Percentiles rank a stretch among this genome's conserved stretches.
Evolutionary conservation across 2,797 vertebrate species (phyloP).

Genomic region (Gambelia wislizenii): DNA sequence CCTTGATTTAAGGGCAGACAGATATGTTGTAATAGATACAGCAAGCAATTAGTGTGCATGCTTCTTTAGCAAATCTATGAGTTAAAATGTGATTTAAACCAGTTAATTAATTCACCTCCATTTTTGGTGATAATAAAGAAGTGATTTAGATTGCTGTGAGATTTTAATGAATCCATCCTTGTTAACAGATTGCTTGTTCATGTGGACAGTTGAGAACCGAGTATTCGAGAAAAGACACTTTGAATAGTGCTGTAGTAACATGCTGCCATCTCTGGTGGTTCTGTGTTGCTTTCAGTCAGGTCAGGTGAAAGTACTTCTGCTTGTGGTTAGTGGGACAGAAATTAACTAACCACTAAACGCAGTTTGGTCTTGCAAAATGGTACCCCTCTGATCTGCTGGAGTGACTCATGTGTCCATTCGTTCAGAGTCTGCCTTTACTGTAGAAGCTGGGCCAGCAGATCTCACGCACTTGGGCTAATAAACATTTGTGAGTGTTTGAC

Average conservation of each 20-base stretch:
- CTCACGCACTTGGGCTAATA: conserved; percentile 15
- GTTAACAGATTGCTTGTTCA: conserved; percentile 29
- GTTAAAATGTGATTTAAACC: neutral
- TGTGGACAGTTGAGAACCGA: conserved; percentile 47
- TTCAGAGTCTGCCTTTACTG: neutral
- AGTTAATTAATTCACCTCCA: neutral
- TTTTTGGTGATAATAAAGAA: neutral
- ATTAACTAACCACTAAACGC: conserved; percentile 33
- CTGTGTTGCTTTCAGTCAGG: conserved; percentile 10
- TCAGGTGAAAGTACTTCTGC: conserved; percentile 24
- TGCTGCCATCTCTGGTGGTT: neutral
- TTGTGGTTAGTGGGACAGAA: conserved; percentile 26
- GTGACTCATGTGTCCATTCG: conserved; percentile 12
- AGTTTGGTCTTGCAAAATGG: conserved; percentile 26
- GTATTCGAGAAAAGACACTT: conserved; percentile 42
- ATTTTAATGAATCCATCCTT: neutral
- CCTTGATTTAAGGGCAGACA: neutral
- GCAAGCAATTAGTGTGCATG: neutral
- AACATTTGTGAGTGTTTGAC: conserved; percentile 24
- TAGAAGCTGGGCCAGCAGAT: conserved; percentile 5
- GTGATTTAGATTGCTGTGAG: neutral
- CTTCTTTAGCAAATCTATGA: neutral
- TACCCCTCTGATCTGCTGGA: neutral
- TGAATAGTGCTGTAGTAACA: neutral
- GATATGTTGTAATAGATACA: neutral